Conservation (phyloP, 30 jellyfish, hydroid and myxozoan species). For the Turritopsis rubra region DNA sequence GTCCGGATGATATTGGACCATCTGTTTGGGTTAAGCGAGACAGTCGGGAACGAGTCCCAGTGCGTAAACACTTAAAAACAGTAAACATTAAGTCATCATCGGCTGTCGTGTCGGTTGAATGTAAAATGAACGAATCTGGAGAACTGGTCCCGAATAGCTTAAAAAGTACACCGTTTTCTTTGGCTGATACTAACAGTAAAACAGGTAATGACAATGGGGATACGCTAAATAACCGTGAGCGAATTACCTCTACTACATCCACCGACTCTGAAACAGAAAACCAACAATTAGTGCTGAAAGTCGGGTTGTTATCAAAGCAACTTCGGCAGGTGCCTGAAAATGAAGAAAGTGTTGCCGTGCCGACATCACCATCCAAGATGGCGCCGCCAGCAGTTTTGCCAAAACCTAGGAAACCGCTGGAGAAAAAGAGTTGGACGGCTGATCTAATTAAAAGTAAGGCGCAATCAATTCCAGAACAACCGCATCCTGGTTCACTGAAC, state of each 20-base stretch:
- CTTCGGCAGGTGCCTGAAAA: conserved; percentile 4
- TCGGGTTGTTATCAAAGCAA: not conserved
- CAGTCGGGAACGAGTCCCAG: conserved; percentile 28
- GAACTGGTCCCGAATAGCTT: conserved; percentile 10
- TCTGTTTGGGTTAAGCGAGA: conserved; percentile 27
- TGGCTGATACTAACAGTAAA: not conserved
- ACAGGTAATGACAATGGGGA: not conserved
- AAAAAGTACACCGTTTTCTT: conserved; percentile 16
- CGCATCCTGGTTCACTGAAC: conserved; percentile 34
- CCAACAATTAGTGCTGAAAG: not conserved
- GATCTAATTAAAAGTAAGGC: conserved; percentile 25
- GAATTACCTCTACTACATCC: conserved; percentile 10
- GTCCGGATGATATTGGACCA: conserved; percentile 6
- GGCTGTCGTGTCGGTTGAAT: not conserved
- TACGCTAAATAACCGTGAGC: not conserved
- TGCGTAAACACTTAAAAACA: conserved; percentile 28
- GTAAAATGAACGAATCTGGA: conserved; percentile 7
- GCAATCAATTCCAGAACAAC: conserved; percentile 23
- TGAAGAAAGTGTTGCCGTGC: conserved; percentile 1
- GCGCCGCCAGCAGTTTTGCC: conserved; percentile 14
- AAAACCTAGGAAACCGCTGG: conserved; percentile 19
- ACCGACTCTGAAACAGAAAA: conserved; percentile 24
- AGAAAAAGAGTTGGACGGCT: conserved; percentile 38
- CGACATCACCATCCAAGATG: conserved; percentile 18
- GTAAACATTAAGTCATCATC: conserved; percentile 26